A percentile compares a stretch with the other conserved stretches of the same genome.
These are phyloP conservation scores for Idaea straminata DNA, from an alignment of 2,888 invertebrate genomes.

Conservation along the genomic window DNA sequence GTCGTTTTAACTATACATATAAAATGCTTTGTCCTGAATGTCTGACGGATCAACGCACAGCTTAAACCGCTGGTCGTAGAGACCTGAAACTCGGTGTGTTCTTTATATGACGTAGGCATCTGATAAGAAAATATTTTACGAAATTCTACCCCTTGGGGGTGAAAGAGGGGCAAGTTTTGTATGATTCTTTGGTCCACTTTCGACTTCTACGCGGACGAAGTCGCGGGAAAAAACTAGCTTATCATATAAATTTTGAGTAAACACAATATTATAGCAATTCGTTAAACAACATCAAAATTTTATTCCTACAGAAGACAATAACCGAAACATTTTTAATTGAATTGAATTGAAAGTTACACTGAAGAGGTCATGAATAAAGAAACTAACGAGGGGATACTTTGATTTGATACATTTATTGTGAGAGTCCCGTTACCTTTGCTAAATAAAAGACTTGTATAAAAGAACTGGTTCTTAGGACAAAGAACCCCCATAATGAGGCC, in stretches of 20 bases:
- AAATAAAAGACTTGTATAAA: constrained; percentile 61
- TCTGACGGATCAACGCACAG: no score
- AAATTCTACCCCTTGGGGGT: no score
- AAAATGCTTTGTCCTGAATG: no score
- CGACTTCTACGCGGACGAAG: no score
- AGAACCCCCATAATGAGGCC: constrained; percentile 77
- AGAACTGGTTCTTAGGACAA: constrained; percentile 79
- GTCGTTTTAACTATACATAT: no score
- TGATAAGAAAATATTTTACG: no score
- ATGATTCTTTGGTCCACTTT: no score
- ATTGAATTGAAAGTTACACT: constrained; percentile 58
- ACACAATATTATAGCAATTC: not conserved
- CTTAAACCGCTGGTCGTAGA: no score
- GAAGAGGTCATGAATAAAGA: constrained; percentile 69
- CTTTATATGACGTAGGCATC: no score
- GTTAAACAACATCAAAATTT: not conserved
- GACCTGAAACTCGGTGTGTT: no score
- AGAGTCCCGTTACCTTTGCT: constrained; percentile 63
- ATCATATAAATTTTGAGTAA: not conserved
- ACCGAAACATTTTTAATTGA: constrained; percentile 22
- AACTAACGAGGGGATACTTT: constrained; percentile 64
- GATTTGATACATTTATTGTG: constrained; percentile 77
- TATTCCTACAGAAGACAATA: not conserved
- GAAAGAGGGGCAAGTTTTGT: no score
- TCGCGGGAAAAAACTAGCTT: no score